phyloP scores from a whole-genome alignment of 2,888 invertebrate genomes.

The Microplitis manilae region DNA sequence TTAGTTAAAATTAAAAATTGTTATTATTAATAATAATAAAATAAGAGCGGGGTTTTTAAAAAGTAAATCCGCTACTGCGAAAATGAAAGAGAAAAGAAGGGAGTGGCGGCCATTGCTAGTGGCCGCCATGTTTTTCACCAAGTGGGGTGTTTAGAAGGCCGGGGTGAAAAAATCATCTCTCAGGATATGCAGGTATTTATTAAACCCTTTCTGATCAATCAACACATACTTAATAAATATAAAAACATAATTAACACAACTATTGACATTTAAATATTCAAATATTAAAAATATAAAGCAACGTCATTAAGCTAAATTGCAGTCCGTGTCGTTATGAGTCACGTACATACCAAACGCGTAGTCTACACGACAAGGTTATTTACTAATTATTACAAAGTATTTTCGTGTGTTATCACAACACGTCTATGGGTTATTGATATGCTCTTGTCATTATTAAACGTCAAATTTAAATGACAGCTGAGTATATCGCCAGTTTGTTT shows the following conservation, averaged over 20 bases:
- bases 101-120: slow-evolving; percentile 57
- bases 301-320: slow-evolving; percentile 62
- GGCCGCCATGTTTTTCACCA: slow-evolving; percentile 85
- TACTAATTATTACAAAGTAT: background rate
- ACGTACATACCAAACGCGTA: slow-evolving; percentile 34
- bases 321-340: slow-evolving; percentile 16
- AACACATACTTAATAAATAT: background rate
- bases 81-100: slow-evolving; percentile 48
- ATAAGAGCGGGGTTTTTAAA: background rate
- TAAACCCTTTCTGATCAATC: background rate
- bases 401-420: slow-evolving; percentile 9
- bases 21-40: background rate
- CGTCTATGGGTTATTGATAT: slow-evolving; percentile 39
- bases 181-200: slow-evolving; percentile 69
- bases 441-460: background rate
- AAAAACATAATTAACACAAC: background rate
- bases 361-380: slow-evolving; percentile 29
- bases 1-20: too few species aligned
- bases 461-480: too few species aligned
- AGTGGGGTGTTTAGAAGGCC: slow-evolving; percentile 77
- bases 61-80: slow-evolving; percentile 39
- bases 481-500: too few species aligned
- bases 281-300: slow-evolving; percentile 52
- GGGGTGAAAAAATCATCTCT: slow-evolving; percentile 72
- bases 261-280: background rate